phyloP scores from a whole-genome alignment of 2,113 vertebrate genomes.

The Chaetura pelagica region DNA sequence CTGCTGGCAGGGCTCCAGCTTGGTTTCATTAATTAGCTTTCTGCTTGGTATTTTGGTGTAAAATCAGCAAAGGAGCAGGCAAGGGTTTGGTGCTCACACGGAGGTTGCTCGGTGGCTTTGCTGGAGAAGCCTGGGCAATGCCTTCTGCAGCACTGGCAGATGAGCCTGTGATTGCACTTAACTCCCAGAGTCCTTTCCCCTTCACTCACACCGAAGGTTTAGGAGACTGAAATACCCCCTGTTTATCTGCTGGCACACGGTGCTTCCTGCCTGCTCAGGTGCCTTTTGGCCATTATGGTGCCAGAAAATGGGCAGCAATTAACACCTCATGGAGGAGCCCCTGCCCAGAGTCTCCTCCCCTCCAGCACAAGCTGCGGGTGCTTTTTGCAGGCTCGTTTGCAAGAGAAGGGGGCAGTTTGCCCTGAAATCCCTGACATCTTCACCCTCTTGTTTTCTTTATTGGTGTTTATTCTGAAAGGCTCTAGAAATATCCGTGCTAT shows the following conservation, averaged over 20 bases:
- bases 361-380: accelerated
- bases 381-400: not conserved
- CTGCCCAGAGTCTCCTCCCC: not conserved
- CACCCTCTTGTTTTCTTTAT: constrained; percentile 35
- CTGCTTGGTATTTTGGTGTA: not conserved
- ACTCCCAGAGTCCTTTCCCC: not conserved
- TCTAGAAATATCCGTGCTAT: constrained; percentile 39
- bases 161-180: not conserved
- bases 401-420: not conserved
- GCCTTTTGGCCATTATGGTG: not conserved
- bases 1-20: not conserved
- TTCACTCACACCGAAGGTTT: not conserved
- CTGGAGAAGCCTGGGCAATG: accelerated
- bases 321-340: not conserved
- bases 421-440: not conserved
- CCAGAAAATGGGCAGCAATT: not conserved
- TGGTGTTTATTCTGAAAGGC: constrained; percentile 43
- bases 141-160: not conserved
- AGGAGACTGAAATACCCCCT: not conserved
- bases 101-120: not conserved
- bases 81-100: accelerated
- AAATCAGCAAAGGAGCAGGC: not conserved
- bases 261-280: not conserved
- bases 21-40: not conserved
- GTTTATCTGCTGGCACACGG: not conserved